Evolutionary conservation across 2,113 vertebrate genomes (phyloP).

Genomic region (Terrapene triunguis): DNA sequence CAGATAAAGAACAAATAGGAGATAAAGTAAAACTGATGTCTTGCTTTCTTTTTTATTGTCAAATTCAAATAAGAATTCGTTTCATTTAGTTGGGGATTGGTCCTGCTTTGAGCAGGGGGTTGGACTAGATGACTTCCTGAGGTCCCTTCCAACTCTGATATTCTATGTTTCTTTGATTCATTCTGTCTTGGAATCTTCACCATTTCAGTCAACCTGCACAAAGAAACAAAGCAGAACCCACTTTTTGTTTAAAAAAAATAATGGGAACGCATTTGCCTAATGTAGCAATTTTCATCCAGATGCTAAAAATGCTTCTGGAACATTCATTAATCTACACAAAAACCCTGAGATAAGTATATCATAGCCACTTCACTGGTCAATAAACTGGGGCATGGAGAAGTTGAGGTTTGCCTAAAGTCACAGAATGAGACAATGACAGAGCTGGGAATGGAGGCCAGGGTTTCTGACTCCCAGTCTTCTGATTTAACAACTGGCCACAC

Average conservation of each 20-base stretch:
- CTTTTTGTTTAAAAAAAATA: neutral
- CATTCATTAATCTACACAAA: neutral
- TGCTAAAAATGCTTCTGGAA: neutral
- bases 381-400: neutral
- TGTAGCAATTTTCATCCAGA: neutral
- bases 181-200: neutral
- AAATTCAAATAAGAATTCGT: neutral
- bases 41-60: neutral
- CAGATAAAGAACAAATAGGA: neutral
- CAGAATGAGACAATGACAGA: neutral
- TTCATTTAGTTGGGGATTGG: neutral
- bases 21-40: neutral
- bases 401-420: neutral
- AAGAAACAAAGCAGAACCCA: neutral
- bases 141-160: too few species aligned
- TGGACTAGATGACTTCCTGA: too few species aligned
- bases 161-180: too few species aligned
- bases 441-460: neutral
- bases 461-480: neutral
- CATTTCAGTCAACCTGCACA: neutral
- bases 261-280: neutral
- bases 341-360: neutral
- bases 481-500: neutral
- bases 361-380: neutral
- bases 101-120: too few species aligned